Percentiles rank a stretch among this genome's conserved stretches.
Conservation (phyloP, 1,140 invertebrate genomes). For the Drosophila azteca region DNA sequence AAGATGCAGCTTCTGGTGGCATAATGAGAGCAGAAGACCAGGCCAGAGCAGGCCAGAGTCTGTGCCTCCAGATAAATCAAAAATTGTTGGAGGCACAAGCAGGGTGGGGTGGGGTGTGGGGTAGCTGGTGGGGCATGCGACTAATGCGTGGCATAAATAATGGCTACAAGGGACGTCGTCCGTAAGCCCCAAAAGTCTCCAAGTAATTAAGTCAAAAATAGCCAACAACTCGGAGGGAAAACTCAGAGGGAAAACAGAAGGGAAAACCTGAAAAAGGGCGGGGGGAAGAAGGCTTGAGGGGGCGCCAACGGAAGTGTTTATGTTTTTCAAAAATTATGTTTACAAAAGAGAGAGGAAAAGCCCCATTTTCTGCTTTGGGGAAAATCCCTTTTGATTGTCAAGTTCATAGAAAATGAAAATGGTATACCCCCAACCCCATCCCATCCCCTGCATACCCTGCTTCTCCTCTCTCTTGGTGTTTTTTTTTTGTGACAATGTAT, state of each 20-base stretch:
- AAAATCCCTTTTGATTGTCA: constrained; percentile 78
- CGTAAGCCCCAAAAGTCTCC: constrained; percentile 41
- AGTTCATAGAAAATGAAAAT: constrained; percentile 75
- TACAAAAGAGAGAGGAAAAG: constrained; percentile 37
- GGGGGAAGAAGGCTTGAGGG: constrained; percentile 19
- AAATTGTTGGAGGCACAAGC: constrained; percentile 32
- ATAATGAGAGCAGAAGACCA: constrained; percentile 50
- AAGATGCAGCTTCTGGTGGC: constrained; percentile 33
- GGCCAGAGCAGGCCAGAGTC: constrained; percentile 13
- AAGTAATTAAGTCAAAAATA: constrained; percentile 77
- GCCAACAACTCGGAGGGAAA: constrained; percentile 34
- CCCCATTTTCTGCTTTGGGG: constrained; percentile 19
- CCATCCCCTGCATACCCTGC: background rate
- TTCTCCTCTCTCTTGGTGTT: background rate
- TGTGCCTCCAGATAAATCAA: constrained; percentile 46
- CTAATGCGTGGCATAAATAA: constrained; percentile 55
- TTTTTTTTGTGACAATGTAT: constrained; percentile 51
- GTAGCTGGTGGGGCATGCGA: constrained; percentile 4
- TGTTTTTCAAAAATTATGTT: constrained; percentile 63
- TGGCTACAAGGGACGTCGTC: constrained; percentile 24
- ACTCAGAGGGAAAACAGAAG: constrained; percentile 16
- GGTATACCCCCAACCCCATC: constrained; percentile 28
- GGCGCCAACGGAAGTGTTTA: constrained; percentile 70
- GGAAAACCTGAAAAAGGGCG: background rate
- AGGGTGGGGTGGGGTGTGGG: background rate